Evolutionary conservation across 2,888 invertebrate genomes (phyloP).

Genomic region (Leucoma salicis): DNA sequence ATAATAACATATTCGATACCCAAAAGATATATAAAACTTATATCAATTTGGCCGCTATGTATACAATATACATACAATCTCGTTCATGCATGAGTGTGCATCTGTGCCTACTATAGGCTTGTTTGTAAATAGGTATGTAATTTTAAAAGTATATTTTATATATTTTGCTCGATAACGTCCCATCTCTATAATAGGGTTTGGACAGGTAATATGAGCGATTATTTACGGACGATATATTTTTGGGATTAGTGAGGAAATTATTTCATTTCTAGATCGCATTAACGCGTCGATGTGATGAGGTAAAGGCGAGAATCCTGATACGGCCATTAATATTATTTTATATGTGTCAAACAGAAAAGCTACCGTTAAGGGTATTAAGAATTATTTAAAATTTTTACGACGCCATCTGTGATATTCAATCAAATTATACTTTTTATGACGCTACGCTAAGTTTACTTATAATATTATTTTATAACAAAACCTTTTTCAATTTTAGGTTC

Average conservation of each 20-base stretch:
- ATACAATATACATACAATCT: no score
- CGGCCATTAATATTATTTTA: slow-evolving; percentile 52
- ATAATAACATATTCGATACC: no score
- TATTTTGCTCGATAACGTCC: slow-evolving; percentile 6
- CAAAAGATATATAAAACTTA: no score
- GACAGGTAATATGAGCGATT: slow-evolving; percentile 64
- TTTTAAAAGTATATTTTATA: no score
- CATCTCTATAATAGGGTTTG: slow-evolving; percentile 60
- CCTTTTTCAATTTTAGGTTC: slow-evolving; percentile 28
- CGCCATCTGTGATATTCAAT: slow-evolving; percentile 25
- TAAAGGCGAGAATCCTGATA: slow-evolving; percentile 24
- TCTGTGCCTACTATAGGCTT: no score
- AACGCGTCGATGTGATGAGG: slow-evolving; percentile 31
- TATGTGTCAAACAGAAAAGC: slow-evolving; percentile 38
- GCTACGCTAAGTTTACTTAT: slow-evolving; percentile 31
- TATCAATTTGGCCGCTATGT: no score
- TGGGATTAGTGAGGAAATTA: slow-evolving; percentile 76
- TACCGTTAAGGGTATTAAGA: slow-evolving; percentile 36
- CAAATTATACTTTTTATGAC: slow-evolving; percentile 34
- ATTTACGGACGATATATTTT: slow-evolving; percentile 77
- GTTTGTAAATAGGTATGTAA: no score
- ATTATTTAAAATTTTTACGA: slow-evolving; percentile 32
- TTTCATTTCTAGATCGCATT: slow-evolving; percentile 66
- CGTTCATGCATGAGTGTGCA: no score
- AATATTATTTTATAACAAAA: slow-evolving; percentile 23